phyloP scores from a whole-genome alignment of 2,888 invertebrate genomes.

The Hydropsyche betteni region DNA sequence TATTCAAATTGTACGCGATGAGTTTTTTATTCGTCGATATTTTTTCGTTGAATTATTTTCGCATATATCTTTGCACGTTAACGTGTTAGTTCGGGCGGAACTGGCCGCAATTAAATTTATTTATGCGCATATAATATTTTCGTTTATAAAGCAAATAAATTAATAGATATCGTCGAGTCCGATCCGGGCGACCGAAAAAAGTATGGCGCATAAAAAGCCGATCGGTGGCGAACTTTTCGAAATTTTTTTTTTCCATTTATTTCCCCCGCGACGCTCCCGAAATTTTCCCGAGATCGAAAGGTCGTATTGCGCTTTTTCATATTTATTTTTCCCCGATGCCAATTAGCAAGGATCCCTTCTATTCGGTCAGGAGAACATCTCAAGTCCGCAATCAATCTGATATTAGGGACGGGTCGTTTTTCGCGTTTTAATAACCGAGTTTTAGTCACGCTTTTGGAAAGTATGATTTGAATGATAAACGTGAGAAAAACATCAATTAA shows the following conservation, averaged over 20 bases:
- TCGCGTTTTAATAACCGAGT: conserved; percentile 18
- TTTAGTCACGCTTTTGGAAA: conserved; percentile 12
- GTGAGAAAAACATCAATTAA: too few species aligned
- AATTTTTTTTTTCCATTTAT: too few species aligned
- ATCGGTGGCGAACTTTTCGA: too few species aligned
- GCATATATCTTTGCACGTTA: conserved; percentile 6
- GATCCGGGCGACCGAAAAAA: too few species aligned
- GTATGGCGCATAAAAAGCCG: too few species aligned
- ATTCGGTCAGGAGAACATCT: neutral
- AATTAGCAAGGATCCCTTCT: neutral
- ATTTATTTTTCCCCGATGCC: conserved; percentile 2
- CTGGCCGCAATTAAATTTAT: too few species aligned
- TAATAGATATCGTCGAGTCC: too few species aligned
- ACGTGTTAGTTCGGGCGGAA: conserved; percentile 8
- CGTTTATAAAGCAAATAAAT: too few species aligned
- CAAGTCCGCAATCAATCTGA: conserved; percentile 19
- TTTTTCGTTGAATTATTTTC: conserved; percentile 1
- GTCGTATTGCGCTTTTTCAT: neutral
- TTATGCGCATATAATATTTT: too few species aligned
- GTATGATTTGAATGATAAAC: too few species aligned
- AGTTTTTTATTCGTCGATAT: neutral
- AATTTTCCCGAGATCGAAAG: conserved; percentile 9
- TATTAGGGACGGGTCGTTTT: conserved; percentile 10
- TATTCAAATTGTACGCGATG: conserved; percentile 5
- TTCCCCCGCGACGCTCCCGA: neutral